Conservation (phyloP, 2,797 vertebrate species). For the Sorex maritimensis region DNA sequence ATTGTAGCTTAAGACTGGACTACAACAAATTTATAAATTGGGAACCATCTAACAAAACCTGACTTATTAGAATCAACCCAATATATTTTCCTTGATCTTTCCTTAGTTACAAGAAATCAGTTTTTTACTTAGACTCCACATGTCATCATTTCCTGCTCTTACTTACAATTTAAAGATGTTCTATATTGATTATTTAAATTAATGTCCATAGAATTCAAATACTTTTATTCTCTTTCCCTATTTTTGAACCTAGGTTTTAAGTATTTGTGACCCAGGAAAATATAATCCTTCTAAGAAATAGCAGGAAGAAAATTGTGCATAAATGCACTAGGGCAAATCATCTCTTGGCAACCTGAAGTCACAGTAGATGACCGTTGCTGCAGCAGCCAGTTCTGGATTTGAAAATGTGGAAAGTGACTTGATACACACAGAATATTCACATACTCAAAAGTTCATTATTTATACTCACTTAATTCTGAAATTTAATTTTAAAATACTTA, state of each 20-base stretch:
- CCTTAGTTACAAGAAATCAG: background rate
- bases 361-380: background rate
- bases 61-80: background rate
- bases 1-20: slow-evolving; percentile 5
- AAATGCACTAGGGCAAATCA: background rate
- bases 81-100: background rate
- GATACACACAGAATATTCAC: background rate
- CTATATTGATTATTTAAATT: slow-evolving; percentile 19
- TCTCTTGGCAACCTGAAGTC: background rate
- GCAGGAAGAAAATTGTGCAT: background rate
- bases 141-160: slow-evolving; percentile 8
- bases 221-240: background rate
- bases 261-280: slow-evolving; percentile 2
- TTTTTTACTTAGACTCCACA: background rate
- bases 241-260: slow-evolving; percentile 45
- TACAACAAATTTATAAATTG: background rate
- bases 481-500: background rate
- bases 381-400: background rate
- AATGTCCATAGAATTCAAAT: background rate
- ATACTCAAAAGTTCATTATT: background rate
- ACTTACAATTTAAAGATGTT: background rate
- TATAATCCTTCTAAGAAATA: slow-evolving; percentile 26
- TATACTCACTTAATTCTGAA: slow-evolving; percentile 36
- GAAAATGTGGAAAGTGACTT: background rate
- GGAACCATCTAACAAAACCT: background rate